Evolutionary conservation across 2,888 invertebrate genomes (phyloP).

Genomic region (Ctena decussata): DNA sequence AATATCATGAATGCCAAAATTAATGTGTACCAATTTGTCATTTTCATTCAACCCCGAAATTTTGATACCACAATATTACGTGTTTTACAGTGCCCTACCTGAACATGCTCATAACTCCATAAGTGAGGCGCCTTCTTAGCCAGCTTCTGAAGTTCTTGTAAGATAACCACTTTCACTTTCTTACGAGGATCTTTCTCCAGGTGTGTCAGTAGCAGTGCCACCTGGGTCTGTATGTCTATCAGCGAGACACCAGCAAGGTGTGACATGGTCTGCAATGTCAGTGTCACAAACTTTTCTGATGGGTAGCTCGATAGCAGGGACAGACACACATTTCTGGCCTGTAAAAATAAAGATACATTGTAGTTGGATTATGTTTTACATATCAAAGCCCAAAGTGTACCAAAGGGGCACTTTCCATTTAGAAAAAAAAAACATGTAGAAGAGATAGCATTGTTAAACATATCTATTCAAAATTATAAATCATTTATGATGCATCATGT

Average conservation of each 20-base stretch:
- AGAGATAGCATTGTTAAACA: too few relatives aligned
- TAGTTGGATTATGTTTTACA: too few relatives aligned
- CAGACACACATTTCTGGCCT: conserved; percentile 92
- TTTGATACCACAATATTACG: too few relatives aligned
- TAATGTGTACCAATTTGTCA: too few relatives aligned
- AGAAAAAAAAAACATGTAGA: too few relatives aligned
- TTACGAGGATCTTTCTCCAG: conserved; percentile 91
- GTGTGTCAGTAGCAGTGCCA: conserved; percentile 90
- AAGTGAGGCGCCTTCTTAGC: conserved; percentile 93
- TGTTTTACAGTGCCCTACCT: conserved; percentile 78
- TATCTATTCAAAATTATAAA: too few relatives aligned
- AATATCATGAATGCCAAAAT: too few relatives aligned
- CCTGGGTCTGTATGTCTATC: conserved; percentile 95
- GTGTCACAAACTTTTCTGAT: conserved; percentile 92
- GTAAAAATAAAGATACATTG: conserved; percentile 56
- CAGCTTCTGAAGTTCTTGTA: conserved; percentile 91
- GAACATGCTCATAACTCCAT: conserved; percentile 90
- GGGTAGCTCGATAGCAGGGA: conserved; percentile 93
- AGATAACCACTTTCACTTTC: conserved; percentile 90
- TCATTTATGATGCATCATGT: too few relatives aligned
- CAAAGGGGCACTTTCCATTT: too few relatives aligned
- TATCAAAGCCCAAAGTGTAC: too few relatives aligned
- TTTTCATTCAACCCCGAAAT: too few relatives aligned
- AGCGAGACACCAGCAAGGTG: conserved; percentile 95
- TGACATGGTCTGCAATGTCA: conserved; percentile 95